Percentiles rank a stretch among this genome's conserved stretches.
Conservation (phyloP, 2,113 vertebrate genomes). For the Zosterops lateralis region DNA sequence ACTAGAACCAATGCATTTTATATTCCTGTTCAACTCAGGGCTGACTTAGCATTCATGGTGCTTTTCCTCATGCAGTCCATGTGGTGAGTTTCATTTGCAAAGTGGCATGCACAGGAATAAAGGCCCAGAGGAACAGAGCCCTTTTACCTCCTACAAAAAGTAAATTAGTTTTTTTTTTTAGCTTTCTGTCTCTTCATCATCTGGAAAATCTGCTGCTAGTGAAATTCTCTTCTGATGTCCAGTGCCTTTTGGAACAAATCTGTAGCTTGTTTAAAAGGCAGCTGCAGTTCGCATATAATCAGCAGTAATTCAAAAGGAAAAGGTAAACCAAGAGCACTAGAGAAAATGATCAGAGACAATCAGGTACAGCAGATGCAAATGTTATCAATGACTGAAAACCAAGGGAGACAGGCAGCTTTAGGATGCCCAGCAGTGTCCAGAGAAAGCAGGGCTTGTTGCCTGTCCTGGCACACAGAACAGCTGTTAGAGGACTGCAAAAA, state of each 20-base stretch:
- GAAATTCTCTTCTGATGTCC: conserved; percentile 2
- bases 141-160: neutral
- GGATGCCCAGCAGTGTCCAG: neutral
- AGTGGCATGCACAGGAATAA: conserved; percentile 4
- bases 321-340: neutral
- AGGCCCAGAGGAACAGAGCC: conserved; percentile 9
- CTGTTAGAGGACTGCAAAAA: neutral
- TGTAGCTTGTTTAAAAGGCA: neutral
- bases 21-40: conserved; percentile 13
- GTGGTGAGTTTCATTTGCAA: conserved; percentile 7
- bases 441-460: neutral
- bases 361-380: neutral
- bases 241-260: neutral
- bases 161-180: conserved; percentile 29
- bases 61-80: conserved; percentile 21
- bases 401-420: neutral
- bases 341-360: neutral
- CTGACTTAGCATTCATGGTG: conserved; percentile 60
- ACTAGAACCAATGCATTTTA: conserved; percentile 60
- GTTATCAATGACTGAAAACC: neutral
- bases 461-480: neutral
- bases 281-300: neutral
- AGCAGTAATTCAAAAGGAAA: neutral
- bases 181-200: neutral
- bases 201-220: neutral